Percentiles rank a stretch among this genome's conserved stretches.
Conservation (phyloP, 2,113 vertebrate species). For the Ictalurus furcatus region DNA sequence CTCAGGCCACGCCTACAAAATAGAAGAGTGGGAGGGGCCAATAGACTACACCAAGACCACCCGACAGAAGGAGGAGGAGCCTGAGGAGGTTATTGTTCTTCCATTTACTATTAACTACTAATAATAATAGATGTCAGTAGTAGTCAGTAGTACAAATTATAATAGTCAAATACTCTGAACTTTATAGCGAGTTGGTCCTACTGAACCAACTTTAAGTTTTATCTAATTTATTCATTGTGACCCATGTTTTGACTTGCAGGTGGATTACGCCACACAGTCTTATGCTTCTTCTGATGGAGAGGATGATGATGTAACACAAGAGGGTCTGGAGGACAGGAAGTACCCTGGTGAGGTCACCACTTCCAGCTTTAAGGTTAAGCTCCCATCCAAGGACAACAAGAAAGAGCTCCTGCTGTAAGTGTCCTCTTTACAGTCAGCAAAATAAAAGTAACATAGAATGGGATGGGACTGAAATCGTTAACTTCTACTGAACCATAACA, state of each 20-base stretch:
- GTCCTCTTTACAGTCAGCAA: slow-evolving; percentile 3
- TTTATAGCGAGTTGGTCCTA: neutral
- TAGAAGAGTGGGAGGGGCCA: slow-evolving; percentile 91
- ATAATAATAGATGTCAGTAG: neutral
- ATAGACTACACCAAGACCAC: slow-evolving; percentile 93
- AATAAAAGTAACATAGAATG: neutral
- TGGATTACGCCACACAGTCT: slow-evolving; percentile 86
- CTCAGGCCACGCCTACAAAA: slow-evolving; percentile 81
- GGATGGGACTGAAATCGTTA: neutral
- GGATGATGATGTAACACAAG: slow-evolving; percentile 87
- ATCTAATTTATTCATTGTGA: neutral
- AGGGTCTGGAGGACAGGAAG: slow-evolving; percentile 88
- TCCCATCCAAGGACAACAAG: slow-evolving; percentile 95
- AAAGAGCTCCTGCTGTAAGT: slow-evolving; percentile 97
- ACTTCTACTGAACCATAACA: slow-evolving; percentile 4
- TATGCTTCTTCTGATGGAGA: slow-evolving; percentile 95
- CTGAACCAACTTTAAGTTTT: neutral
- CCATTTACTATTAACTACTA: neutral
- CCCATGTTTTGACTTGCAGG: slow-evolving; percentile 64
- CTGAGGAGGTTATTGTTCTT: slow-evolving; percentile 81
- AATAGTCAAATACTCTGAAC: neutral
- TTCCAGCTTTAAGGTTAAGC: slow-evolving; percentile 92
- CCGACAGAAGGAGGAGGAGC: slow-evolving; percentile 87
- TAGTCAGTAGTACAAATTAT: neutral
- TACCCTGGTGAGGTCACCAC: slow-evolving; percentile 96